Base-by-base conservation (phyloP, 2,888 invertebrate species). In the Balanococcus diminutus region DNA sequence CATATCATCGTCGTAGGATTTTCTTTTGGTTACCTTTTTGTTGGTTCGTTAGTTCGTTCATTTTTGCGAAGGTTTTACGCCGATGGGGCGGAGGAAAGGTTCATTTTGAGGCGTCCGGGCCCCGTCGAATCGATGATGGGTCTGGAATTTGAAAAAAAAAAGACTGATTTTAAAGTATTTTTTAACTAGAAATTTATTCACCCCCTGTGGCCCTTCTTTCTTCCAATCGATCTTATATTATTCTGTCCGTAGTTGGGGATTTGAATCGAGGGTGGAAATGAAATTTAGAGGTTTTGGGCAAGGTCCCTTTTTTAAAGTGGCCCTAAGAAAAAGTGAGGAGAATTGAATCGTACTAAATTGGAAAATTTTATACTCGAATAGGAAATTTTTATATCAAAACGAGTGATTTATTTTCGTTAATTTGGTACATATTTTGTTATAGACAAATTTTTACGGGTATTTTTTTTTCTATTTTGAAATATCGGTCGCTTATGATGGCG, bases 81-180 rank as follows among this genome's bases (percentile, higher is more conserved):
- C n/a, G n/a, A n/a, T n/a, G n/a, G n/a, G n/a, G n/a, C n/a, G n/a
- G n/a, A n/a, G n/a, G n/a, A n/a, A n/a, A n/a, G n/a, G n/a, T n/a
- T n/a, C n/a, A n/a, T n/a, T n/a, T n/a, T n/a, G n/a, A n/a, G n/a
- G n/a, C n/a, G n/a, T n/a, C n/a, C n/a, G n/a, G n/a, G n/a, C n/a
- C n/a, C n/a, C n/a, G n/a, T 8, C 28, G 28, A 16, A 16, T 46
- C 0, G 16, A 28, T 2, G 67, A 28, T 4, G 67, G 67, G 28
- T 67, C 14, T 46, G 8, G 46, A 36, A 36, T 56, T 56, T 56
- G 56, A 19, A 56, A 56, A n/a, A 25, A 67, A 67, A 67, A 67
- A 67, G 67, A 67, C 67, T 67, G 67, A 67, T 67, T 67, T 67
- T 67, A 16, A 67, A 67, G 67, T 67, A 67, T 67, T 67, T 67